Base-by-base conservation (phyloP, 2,888 invertebrate genomes). In the Melipona beecheii region DNA sequence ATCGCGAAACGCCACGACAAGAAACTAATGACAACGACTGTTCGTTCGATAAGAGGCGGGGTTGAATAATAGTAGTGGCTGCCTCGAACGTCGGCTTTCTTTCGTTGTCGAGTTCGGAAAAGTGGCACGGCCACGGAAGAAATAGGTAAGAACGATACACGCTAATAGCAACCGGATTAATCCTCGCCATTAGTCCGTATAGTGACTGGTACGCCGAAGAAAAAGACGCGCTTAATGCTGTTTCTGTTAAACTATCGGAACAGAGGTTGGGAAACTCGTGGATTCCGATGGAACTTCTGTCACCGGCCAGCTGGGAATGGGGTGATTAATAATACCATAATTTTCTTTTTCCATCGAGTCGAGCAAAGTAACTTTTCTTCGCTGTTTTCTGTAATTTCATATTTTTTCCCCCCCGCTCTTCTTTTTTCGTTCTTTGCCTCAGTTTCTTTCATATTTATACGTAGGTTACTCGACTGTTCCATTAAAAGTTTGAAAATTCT, bases 181-280 rank as follows among this genome's bases (percentile, higher is more conserved):
- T 77, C 77, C 62, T 56, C 54, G 77, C 27, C 64, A 74, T 80
- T 75, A 56, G 71, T 80, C 49, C 17, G 6, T 43, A 13, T 31
- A 62, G 27, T 1, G 27, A 62, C 19, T 49, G 31, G 78, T 78
- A 85, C 76, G 81, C 68, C 72, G 73, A n/a, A 19, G 49, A 27
- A 11, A 89, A 87, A 87, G 87, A 90, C 88, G 87, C 73, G 86
- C 69, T 89, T 86, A 86, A 89, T 85, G 86, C 79, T 86, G 88
- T 87, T 89, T 86, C 86, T 81, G 78, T 66, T 84, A 56, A 86
- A 89, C 83, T 86, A 84, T 87, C 87, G 84, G 76, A 83, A 89
- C 89, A 86, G 87, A 83, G 83, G 87, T 80, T 81, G 76, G 85
- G 75, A 84, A 86, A 78, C 82, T 79, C 86, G 31, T 87, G 80